These are phyloP conservation scores for Napeogenes sylphis DNA, from an alignment of 2,888 invertebrate species.

Conservation along the genomic window DNA sequence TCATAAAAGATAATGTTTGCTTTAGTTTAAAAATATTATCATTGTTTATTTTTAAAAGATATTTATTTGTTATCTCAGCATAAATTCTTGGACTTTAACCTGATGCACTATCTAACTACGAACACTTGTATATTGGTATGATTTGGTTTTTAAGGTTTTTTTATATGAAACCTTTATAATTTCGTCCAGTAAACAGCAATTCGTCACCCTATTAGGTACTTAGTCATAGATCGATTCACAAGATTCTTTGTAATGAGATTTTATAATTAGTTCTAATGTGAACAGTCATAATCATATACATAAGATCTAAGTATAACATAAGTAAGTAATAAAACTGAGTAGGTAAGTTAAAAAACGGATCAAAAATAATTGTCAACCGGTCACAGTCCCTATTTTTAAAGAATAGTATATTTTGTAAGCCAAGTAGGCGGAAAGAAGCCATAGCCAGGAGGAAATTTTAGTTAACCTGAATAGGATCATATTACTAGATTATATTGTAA, in stretches of 20 bases:
- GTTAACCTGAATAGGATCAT: constrained; percentile 39
- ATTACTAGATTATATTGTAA: constrained; percentile 37
- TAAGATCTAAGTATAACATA: too few relatives aligned
- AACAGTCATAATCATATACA: too few relatives aligned
- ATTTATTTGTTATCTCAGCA: constrained; percentile 2
- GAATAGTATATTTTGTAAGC: constrained; percentile 5
- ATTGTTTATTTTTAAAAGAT: constrained; percentile 7
- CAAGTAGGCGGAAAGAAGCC: constrained; percentile 47
- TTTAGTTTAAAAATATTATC: background rate
- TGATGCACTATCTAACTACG: background rate
- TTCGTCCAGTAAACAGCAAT: too few relatives aligned
- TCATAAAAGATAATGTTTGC: constrained; percentile 12
- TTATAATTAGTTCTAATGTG: too few relatives aligned
- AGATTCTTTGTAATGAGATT: too few relatives aligned
- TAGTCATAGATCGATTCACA: too few relatives aligned
- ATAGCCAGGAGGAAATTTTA: constrained; percentile 41
- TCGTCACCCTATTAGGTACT: too few relatives aligned
- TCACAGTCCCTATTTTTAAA: background rate
- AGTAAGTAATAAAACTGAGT: too few relatives aligned
- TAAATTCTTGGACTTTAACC: background rate
- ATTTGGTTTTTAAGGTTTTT: too few relatives aligned
- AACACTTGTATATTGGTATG: too few relatives aligned
- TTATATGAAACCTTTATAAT: too few relatives aligned
- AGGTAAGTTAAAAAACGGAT: too few relatives aligned
- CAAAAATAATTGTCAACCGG: constrained; percentile 3